phyloP scores from a whole-genome alignment of 64 coral and sea anemone species.

The Actinia tenebrosa region DNA sequence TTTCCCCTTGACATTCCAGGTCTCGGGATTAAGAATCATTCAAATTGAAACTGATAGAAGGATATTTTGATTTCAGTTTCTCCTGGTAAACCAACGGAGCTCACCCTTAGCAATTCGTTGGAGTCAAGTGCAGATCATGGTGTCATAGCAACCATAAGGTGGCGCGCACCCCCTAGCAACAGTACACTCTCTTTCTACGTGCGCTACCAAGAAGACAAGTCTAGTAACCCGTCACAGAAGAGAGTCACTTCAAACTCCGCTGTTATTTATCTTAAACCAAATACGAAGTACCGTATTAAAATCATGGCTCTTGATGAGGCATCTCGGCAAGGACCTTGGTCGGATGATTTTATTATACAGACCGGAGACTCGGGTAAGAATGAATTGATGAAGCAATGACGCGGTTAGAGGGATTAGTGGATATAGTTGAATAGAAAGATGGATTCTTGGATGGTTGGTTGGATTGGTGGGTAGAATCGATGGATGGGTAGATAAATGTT shows the following conservation, averaged over 20 bases:
- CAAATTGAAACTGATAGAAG: background rate
- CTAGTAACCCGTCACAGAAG: background rate
- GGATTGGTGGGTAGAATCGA: background rate
- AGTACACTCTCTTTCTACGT: background rate
- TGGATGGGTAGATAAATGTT: background rate
- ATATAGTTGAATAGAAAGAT: too few relatives aligned
- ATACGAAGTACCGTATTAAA: background rate
- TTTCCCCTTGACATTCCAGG: too few relatives aligned
- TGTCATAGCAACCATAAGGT: background rate
- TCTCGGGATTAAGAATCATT: background rate
- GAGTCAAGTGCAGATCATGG: slow-evolving; percentile 19
- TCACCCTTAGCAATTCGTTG: background rate
- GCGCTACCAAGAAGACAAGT: background rate
- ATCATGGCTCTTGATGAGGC: background rate
- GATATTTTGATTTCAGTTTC: background rate
- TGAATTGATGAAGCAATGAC: background rate
- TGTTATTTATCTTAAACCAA: slow-evolving; percentile 4
- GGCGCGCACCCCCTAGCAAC: slow-evolving; percentile 8
- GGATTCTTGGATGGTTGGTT: too few relatives aligned
- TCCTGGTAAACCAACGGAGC: slow-evolving; percentile 5
- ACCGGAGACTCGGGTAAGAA: slow-evolving; percentile 10
- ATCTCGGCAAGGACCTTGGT: background rate
- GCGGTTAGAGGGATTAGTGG: too few relatives aligned
- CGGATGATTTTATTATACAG: background rate
- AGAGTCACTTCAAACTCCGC: background rate